Base-by-base conservation (phyloP, 53 echinoderm and acorn worm genomes). In the Paracentrotus lividus region DNA sequence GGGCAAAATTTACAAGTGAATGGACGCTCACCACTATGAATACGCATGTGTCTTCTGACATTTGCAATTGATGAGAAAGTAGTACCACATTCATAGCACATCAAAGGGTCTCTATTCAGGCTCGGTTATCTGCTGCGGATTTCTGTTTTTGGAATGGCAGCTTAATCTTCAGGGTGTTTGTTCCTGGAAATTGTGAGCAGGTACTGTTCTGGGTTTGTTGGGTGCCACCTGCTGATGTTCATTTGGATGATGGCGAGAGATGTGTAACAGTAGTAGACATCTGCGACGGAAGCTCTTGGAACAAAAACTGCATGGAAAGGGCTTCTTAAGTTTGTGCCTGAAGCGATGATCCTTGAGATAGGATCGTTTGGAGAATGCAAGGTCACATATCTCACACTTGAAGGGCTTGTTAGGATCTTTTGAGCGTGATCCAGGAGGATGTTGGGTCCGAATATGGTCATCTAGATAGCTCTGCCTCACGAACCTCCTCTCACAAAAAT, bases 401-500 rank as follows among this genome's bases (percentile, higher is more conserved):
- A 92, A 92, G 14, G 92, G 92, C 59, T 78, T 92, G 59, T 92
- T 92, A 0, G 92, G 92, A 43, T 92, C 92, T 77, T 92, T 92
- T 10, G 92, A 92, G 2, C 92, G 57, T 36, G 57, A 56, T 26
- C 81, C 81, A 42, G 92, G 92, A 5, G 92, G 92, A 61, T 92
- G 92, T 56, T 78, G 92, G 23, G 36, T 78, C 8, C 40, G 31
- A 26, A 92, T 78, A 57, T 92, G 92, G 3, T 92, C 92, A 78
- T 92, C 92, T 16, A 92, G 58, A 57, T 92, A 78, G 38, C 92
- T 92, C 81, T 92, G 92, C 56, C 92, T 77, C 18, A 92, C 92
- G 43, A 92, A 92, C 42, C 92, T 54, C 81, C 92, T 56, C 92
- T 92, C 92, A 92, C 92, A 92, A 59, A 92, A 92, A 40, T 92